Base-by-base conservation (phyloP, 2,888 invertebrate genomes). In the Rhopalosiphum nymphaeae region DNA sequence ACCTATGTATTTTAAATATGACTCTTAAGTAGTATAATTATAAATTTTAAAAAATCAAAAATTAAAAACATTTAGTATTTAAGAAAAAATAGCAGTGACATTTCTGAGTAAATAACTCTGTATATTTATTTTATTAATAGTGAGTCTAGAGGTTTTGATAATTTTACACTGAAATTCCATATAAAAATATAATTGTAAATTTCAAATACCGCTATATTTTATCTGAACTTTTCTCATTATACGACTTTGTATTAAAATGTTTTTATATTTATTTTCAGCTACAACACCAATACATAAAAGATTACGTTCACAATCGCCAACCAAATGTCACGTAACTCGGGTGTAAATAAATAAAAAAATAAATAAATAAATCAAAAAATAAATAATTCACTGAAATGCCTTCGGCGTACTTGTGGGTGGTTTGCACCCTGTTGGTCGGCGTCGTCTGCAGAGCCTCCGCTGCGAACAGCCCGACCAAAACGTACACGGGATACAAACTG, bases 401-500 rank as follows among this genome's bases (percentile, higher is more conserved):
- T 42, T n/a, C 90, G n/a, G 10, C 36, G 36, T 25, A n/a, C 61
- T 42, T 56, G 61, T 56, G 36, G 46, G 21, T 49, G 44, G 29
- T 42, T 53, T 88, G 44, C 46, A 26, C 42, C 16, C 7, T 93
- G 88, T 9, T 29, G 11, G 88, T 16, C 25, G 25, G 26, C 53
- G 44, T 53, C 42, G 29, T 67, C n/a, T 49, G 88, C 56, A 42
- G 25, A 25, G 53, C 44, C 7, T 42, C n/a, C 42, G 53, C 49
- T n/a, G 78, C 7, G 21, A 86, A 67, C n/a, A 91, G 86, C 11
- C 94, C 94, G 10, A 44, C 49, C 46, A 94, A 94, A 25, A n/a
- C 46, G 29, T 94, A 94, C 67, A 86, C 90, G 4, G 94, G 94
- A 1, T 91, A 46, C 91, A 94, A 94, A 25, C n/a, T 94, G n/a